Evolutionary conservation across 1,140 invertebrate species (phyloP), one percentile per base, ranked within the genome.

Genomic region (Orussus abietinus): DNA sequence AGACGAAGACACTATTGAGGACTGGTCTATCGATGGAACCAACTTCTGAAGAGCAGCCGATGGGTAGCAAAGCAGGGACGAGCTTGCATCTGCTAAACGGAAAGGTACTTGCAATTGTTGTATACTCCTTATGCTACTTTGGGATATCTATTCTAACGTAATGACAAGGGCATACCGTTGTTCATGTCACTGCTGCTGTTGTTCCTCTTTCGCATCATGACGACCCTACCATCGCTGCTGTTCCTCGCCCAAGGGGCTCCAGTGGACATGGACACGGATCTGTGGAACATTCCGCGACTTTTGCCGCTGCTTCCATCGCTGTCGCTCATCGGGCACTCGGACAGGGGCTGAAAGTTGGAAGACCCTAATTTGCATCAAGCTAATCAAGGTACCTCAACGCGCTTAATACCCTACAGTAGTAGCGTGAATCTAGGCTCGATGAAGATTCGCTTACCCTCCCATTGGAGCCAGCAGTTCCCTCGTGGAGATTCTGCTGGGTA

Each of bases 21-120:
- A 77, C 42, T 76, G 71, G 49, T 78, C 76, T 57, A 79, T 76
- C 13, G 75, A 76, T 40, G 82, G 81, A 36, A 86, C 81, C 20
- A 89, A 59, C 55, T 80, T 80, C 47, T 85, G 82, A 29, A 93
- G 75, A 3, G 85, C 84, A 4, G 83, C 77, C 14, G 90, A 93
- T 5, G 90, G 90, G 60, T 91, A 84, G 41, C 87, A 88, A 2
- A 93, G 69, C 1, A 92, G 71, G 0, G 88, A 89, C 32, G 85
- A 85, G 9, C 86, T 86, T 20, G 78, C 78, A 53, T 79, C 71
- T 75, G 38, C n/a, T n/a, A 28, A 40, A 31, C 45, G 4, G 44
- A 19, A 36, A n/a, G 44, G 30, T 20, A n/a, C 7, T 22, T 22
- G 21, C 11, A 37, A 12, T 18, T 20, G 10, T 5, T 14, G 0